Evolutionary conservation across 2,797 vertebrate species (phyloP), one percentile per base, ranked within the genome.

Genomic region (Hozukius guyotensis): DNA sequence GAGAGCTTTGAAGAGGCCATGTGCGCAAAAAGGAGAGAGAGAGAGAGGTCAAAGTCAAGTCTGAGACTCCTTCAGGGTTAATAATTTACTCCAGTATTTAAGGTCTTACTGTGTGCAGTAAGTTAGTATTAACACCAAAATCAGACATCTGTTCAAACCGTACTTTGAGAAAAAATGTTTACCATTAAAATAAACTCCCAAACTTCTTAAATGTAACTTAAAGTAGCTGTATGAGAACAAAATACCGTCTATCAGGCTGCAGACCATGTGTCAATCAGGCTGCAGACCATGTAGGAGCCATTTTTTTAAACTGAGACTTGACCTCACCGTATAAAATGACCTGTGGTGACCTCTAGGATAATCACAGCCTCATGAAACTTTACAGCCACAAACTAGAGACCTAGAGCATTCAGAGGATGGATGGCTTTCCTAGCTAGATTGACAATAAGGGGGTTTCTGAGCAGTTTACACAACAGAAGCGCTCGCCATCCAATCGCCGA

Each of bases 401-500:
- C 13, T 14, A 38, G 36, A 38, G 36, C 36, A 38, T 38, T 38
- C 36, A 38, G 36, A 38, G 36, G 13, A 14, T 38, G 36, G 36
- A 38, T 38, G 36, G 36, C 36, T 38, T 38, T 38, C 36, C 36
- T 14, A 38, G 36, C 36, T 38, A 38, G 36, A 38, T 14, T 38
- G 36, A 38, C 13, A 0, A 14, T 38, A 38, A 38, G 13, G 36
- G 13, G 36, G 13, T 38, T 14, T 38, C 13, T 38, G 36, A 38
- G 36, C 36, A 38, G 36, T 38, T 38, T 14, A 0, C 36, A 14
- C 36, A 38, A 38, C 36, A 38, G 36, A 38, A 38, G 36, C 0
- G 13, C 13, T 38, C 13, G 0, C 36, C 36, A 38, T 38, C 13
- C 36, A 38, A 0, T 38, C 5, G 36, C 36, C 36, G 36, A 14